Evolutionary conservation across 2,888 invertebrate genomes (phyloP).

Genomic region (Euzophera pinguis): DNA sequence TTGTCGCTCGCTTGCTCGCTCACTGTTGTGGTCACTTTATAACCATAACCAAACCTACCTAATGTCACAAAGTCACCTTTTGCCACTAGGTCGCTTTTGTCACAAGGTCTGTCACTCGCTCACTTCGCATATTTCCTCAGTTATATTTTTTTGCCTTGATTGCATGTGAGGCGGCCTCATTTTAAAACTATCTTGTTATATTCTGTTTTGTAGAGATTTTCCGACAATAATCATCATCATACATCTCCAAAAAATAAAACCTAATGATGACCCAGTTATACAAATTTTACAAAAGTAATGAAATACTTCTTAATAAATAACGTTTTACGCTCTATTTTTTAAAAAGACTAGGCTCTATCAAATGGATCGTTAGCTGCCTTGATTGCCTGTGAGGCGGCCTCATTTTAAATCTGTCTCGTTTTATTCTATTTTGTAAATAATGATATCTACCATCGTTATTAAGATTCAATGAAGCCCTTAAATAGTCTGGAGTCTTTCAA

Average conservation of each 20-base stretch:
- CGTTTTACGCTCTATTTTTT: not conserved
- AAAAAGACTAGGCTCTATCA: not conserved
- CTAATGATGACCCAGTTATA: too few relatives aligned
- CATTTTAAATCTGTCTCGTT: conserved; percentile 1
- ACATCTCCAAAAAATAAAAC: too few relatives aligned
- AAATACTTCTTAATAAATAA: not conserved
- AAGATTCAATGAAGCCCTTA: not conserved
- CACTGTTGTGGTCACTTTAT: too few relatives aligned
- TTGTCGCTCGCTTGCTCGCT: too few relatives aligned
- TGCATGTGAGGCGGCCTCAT: not conserved
- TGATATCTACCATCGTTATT: not conserved
- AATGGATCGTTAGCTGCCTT: conserved; percentile 4
- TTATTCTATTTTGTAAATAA: conserved; percentile 2
- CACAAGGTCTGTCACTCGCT: too few relatives aligned
- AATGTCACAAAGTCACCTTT: too few relatives aligned
- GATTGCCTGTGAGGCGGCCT: not conserved
- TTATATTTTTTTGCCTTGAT: too few relatives aligned
- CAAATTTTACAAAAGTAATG: too few relatives aligned
- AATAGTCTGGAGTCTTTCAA: not conserved
- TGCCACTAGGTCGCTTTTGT: too few relatives aligned
- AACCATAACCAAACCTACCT: too few relatives aligned
- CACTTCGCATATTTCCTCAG: too few relatives aligned
- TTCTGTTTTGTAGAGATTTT: conserved; percentile 4
- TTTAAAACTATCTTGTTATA: not conserved
- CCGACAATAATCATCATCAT: too few relatives aligned